Base-by-base conservation (phyloP, 2,113 vertebrate genomes). In the Hypomesus transpacificus region DNA sequence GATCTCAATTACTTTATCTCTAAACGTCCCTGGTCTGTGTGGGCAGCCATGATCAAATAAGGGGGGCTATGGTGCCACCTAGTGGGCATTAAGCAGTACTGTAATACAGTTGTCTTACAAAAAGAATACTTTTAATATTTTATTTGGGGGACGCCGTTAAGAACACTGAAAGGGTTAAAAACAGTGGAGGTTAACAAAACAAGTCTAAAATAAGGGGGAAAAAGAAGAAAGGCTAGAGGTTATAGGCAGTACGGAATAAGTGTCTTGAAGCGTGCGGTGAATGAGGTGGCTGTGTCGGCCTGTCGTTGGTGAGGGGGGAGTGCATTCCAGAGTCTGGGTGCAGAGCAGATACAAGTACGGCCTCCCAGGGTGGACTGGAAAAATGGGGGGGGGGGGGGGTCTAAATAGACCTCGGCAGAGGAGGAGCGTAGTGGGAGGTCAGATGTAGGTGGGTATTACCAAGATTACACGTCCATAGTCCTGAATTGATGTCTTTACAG, bases 61-160 rank as follows among this genome's bases (percentile, higher is more conserved):
- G 24, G 9, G 20, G 11, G n/a, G 39, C 8, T 7, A 18, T 50
- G 58, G 61, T 71, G 2, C 85, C 76, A 84, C 73, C 88, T 78
- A 59, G 75, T 77, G 84, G 72, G 1, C 13, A 3, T 2, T 57
- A 22, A 0, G 7, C 31, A 34, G 31, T 7, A 0, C 0, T 4
- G 66, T 4, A 80, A 1, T 62, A 66, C 83, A 64, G 9, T 31
- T 28, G n/a, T 46, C 54, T 57, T 59, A 26, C 24, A 59, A 59
- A 22, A 59, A 26, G 24, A 24, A 60, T 24, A 24, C 1, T 1
- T 26, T 60, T 60, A 16, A 20, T 16, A 5, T 26, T 60, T 60
- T 26, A 20, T 16, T 9, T 3, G 13, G 54, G 17, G 17, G 58
- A 60, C 20, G 14, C 21, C n/a, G 26, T 60, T 26, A 3, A 22